Evolutionary conservation across 2,113 vertebrate species (phyloP), one percentile per base, ranked within the genome.

Genomic region (Syngnathus scovelli): DNA sequence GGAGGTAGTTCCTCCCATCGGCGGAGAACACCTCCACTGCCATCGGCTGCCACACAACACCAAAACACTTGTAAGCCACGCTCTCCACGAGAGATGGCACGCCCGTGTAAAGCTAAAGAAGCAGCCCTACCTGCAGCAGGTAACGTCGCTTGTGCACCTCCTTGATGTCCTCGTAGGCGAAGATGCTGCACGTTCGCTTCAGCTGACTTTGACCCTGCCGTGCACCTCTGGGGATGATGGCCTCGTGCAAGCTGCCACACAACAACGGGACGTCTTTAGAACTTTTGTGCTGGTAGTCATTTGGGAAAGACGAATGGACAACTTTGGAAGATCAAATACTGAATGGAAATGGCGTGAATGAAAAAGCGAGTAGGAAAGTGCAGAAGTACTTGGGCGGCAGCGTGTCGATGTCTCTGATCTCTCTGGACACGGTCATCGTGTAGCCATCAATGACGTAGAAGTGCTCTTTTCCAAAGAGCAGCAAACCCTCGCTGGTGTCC

Each of bases 391-490:
- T 97, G 16, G 92, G 90, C 39, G 97, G 94, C 63, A 99, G 90
- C 0, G 96, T 98, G 88, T 99, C 97, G 48, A 99, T 98, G 84
- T 99, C 97, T 64, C 96, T 84, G 79, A 99, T 99, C 89, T 99
- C 97, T 38, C 97, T 90, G 78, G 93, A 96, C 56, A 94, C 92
- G 0, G 97, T 99, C 96, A 99, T 95, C 72, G 97, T 99, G 89
- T 95, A 99, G 38, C 97, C 97, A 1, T 99, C 97, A n/a, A 99
- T 98, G 67, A 99, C 97, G 1, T 99, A 99, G 87, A 99, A 99
- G 80, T 99, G 97, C 41, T 99, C 97, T 78, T 99, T 99, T 2
- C 97, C 96, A 65, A 99, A 99, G 6, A 99, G 94, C 6, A 99
- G 95, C 38, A 99, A 92, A 7, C 97, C 97, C 76, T 99, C 96